These are phyloP conservation scores for Pedicia rivosa DNA, from an alignment of 2,888 invertebrate species.

Conservation along the genomic window DNA sequence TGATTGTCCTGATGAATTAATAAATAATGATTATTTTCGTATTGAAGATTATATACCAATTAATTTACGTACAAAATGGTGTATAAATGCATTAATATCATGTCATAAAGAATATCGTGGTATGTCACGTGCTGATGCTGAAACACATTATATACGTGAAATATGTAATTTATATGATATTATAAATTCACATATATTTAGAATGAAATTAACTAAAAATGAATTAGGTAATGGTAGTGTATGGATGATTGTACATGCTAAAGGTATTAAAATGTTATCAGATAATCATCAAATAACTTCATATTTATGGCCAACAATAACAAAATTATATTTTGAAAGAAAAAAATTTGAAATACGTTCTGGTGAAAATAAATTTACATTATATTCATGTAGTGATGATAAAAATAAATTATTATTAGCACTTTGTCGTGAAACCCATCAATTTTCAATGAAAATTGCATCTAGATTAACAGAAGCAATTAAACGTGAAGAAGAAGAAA, in stretches of 20 bases:
- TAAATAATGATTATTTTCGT: constrained; percentile 45
- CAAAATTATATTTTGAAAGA: constrained; percentile 88
- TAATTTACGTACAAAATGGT: constrained; percentile 38
- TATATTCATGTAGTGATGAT: constrained; percentile 84
- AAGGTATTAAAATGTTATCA: constrained; percentile 76
- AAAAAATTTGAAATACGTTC: constrained; percentile 95
- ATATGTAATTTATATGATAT: constrained; percentile 69
- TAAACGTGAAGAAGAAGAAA: constrained; percentile 67
- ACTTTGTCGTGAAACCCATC: constrained; percentile 83
- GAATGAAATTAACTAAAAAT: constrained; percentile 59
- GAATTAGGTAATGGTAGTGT: constrained; percentile 64
- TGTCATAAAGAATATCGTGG: constrained; percentile 72
- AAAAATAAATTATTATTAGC: constrained; percentile 82
- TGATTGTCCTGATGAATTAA: constrained; percentile 43
- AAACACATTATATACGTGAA: constrained; percentile 77
- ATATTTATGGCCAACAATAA: constrained; percentile 91
- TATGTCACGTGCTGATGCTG: constrained; percentile 63
- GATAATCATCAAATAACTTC: constrained; percentile 54
- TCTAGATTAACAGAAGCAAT: constrained; percentile 69
- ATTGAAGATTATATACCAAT: constrained; percentile 74
- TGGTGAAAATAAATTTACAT: constrained; percentile 70
- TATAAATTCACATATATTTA: constrained; percentile 77
- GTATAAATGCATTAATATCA: constrained; percentile 40
- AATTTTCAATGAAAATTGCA: constrained; percentile 87
- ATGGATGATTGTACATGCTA: constrained; percentile 81